phyloP scores from a whole-genome alignment of 1,140 invertebrate genomes.

The Marisa cornuarietis region DNA sequence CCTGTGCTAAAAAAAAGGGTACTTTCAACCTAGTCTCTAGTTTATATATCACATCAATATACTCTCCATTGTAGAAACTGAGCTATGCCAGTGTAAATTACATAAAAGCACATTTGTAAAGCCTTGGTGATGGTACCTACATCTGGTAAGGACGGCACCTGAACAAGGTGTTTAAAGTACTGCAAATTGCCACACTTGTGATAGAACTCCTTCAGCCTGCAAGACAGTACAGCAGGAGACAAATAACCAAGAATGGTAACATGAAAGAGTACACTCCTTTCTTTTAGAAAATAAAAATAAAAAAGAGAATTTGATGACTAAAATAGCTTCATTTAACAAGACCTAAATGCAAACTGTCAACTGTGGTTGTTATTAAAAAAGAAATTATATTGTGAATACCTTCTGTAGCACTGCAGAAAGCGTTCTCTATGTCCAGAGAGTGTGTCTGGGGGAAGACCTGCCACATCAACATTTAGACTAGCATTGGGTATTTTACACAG shows the following conservation, averaged over 20 bases:
- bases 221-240: slow-evolving; percentile 29
- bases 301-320: no score
- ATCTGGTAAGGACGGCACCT: slow-evolving; percentile 90
- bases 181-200: slow-evolving; percentile 91
- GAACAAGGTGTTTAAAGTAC: slow-evolving; percentile 96
- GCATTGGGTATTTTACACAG: no score
- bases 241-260: no score
- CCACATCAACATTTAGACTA: slow-evolving; percentile 20
- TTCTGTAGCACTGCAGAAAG: slow-evolving; percentile 89
- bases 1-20: neutral
- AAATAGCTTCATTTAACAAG: no score
- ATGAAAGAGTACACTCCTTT: no score
- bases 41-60: neutral
- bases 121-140: slow-evolving; percentile 64
- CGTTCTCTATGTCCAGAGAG: slow-evolving; percentile 90
- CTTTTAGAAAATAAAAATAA: no score
- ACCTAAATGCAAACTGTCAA: slow-evolving; percentile 9
- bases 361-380: slow-evolving; percentile 2
- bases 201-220: slow-evolving; percentile 88
- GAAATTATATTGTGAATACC: slow-evolving; percentile 55
- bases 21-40: neutral
- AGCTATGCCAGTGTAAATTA: no score
- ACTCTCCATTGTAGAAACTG: neutral
- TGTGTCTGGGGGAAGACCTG: slow-evolving; percentile 87
- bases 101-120: no score